Evolutionary conservation across 2,797 vertebrate species (phyloP).

Genomic region (Characodon lateralis): DNA sequence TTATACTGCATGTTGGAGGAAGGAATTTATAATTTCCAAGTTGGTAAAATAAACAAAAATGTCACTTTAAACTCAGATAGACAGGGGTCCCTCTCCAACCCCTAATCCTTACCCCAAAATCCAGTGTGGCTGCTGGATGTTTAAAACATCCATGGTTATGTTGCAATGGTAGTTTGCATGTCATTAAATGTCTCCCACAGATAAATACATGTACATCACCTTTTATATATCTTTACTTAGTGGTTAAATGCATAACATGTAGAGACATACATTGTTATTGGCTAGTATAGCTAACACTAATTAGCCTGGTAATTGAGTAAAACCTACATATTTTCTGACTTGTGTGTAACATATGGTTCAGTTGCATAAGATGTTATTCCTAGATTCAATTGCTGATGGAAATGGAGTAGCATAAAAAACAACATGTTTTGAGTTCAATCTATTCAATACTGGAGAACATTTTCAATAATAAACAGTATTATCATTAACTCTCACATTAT

Average conservation of each 20-base stretch:
- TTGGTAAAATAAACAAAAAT: background rate
- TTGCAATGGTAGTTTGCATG: background rate
- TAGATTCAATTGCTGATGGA: background rate
- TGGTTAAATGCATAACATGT: background rate
- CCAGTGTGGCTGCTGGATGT: background rate
- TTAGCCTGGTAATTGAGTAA: background rate
- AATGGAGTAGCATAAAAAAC: background rate
- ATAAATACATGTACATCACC: background rate
- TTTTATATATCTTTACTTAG: too few species aligned
- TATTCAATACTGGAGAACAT: background rate
- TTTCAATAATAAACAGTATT: too few species aligned
- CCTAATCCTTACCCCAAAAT: background rate
- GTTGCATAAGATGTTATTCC: background rate
- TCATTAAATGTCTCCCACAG: background rate
- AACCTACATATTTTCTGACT: background rate
- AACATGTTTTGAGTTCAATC: background rate
- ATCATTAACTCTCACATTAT: background rate
- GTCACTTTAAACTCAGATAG: background rate
- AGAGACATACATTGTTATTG: background rate
- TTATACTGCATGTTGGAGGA: background rate
- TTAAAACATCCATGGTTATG: background rate
- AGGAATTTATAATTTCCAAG: background rate
- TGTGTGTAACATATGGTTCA: background rate
- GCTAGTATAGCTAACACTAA: background rate
- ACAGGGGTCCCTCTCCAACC: background rate